Evolutionary conservation across 2,888 invertebrate genomes (phyloP).

Genomic region (Melikaiella ostensackeni): DNA sequence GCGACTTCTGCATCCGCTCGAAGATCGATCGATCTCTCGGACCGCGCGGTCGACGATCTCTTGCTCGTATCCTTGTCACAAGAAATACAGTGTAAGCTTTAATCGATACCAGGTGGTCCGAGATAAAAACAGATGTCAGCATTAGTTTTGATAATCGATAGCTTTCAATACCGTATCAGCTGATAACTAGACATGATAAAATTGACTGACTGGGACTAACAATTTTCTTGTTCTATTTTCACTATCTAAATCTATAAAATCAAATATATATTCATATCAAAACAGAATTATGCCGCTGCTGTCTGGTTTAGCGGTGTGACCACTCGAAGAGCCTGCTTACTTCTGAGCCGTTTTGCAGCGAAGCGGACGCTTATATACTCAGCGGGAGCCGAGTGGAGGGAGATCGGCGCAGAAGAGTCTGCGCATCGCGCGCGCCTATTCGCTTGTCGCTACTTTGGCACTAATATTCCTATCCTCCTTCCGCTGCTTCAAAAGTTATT

Average conservation of each 20-base stretch:
- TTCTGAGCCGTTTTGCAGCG: no score
- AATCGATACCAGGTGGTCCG: slow-evolving; percentile 21
- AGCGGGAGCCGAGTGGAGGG: no score
- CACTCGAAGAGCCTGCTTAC: no score
- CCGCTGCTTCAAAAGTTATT: no score
- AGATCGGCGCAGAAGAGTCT: no score
- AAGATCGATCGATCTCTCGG: slow-evolving; percentile 26
- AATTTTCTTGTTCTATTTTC: not conserved
- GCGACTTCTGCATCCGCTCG: slow-evolving; percentile 48
- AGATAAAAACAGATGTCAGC: slow-evolving; percentile 29
- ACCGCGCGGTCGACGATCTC: slow-evolving; percentile 26
- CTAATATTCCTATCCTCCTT: no score
- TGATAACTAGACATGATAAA: not conserved
- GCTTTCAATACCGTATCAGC: not conserved
- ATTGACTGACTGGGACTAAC: not conserved
- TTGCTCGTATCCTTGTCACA: slow-evolving; percentile 12
- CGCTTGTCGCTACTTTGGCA: no score
- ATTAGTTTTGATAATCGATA: slow-evolving; percentile 8
- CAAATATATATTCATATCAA: not conserved
- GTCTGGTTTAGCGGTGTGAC: no score
- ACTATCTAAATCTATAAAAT: not conserved
- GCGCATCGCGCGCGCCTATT: no score
- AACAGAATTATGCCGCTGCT: not conserved
- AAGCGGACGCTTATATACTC: no score
- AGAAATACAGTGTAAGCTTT: slow-evolving; percentile 21